Evolutionary conservation across 1,140 invertebrate genomes (phyloP).

Genomic region (Bombus sibiricus): DNA sequence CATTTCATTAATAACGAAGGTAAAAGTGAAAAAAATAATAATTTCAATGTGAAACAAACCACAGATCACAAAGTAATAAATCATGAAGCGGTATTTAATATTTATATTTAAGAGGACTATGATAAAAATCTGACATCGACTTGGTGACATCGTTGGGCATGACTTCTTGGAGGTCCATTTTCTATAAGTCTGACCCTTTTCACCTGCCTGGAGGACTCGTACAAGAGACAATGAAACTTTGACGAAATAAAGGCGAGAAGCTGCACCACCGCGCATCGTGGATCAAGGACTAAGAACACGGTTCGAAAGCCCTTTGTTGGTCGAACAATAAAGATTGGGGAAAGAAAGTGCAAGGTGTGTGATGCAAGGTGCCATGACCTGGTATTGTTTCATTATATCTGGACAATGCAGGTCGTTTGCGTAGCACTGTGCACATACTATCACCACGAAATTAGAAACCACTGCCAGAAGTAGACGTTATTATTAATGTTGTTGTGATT

Average conservation of each 20-base stretch:
- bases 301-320: slow-evolving; percentile 47
- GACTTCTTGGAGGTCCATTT: slow-evolving; percentile 24
- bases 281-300: slow-evolving; percentile 36
- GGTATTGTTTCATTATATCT: slow-evolving; percentile 48
- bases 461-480: neutral
- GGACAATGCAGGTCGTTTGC: slow-evolving; percentile 30
- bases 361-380: slow-evolving; percentile 48
- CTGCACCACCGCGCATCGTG: slow-evolving; percentile 1
- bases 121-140: slow-evolving; percentile 34
- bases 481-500: neutral
- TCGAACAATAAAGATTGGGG: slow-evolving; percentile 53
- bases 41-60: too few species aligned
- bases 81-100: neutral
- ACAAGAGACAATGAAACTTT: slow-evolving; percentile 58
- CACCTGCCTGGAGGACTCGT: slow-evolving; percentile 24
- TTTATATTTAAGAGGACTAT: neutral
- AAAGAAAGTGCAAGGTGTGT: slow-evolving; percentile 18
- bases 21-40: too few species aligned
- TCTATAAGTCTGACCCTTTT: slow-evolving; percentile 38
- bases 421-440: neutral
- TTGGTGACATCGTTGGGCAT: slow-evolving; percentile 24
- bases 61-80: neutral
- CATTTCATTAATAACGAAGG: too few species aligned
- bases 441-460: neutral
- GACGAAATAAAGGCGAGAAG: slow-evolving; percentile 47